Base-by-base conservation (phyloP, 2,888 invertebrate genomes). In the Andricus curvator region DNA sequence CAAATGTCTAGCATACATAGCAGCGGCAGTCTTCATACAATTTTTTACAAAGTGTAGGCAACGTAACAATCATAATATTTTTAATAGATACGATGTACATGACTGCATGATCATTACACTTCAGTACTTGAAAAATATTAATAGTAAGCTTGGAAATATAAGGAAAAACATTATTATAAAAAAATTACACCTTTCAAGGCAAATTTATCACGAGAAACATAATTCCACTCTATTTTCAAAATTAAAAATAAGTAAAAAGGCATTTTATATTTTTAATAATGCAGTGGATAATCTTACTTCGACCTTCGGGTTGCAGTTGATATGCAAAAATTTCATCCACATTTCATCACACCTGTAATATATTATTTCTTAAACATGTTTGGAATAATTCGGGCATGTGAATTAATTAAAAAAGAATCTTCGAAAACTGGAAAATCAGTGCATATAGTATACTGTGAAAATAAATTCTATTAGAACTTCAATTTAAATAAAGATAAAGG, bases 151-250 rank as follows among this genome's bases (percentile, higher is more conserved):
- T 4, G 8, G 81, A 6, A 82, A 76, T 8, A 81, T 89, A 1
- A 85, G 83, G 51, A 65, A 84, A 0, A 84, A 74, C 62, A 70
- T 89, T 6, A 22, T 84, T 0, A 85, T 64, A 6, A 89, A 90
- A n/a, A 87, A 89, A 29, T 87, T 88, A 9, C 90, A 91, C 81
- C 82, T 91, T 4, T 80, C 91, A 5, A 82, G 91, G 6, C 85
- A 89, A 22, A 83, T 89, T 22, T 92, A 88, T 74, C 90, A 90
- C 74, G 85, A 89, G 62, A 84, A 77, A 70, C 64, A 80, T 17
- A 82, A 82, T 79, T 86, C 88, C 5, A 44, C 87, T 8, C 83
- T 88, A 15, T 29, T 89, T 11, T 66, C 86, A 33, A 88, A 88
- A 41, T 82, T 90, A 13, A 85, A 84, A 1, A 81, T 84, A 13